A percentile compares a stretch with the other conserved stretches of the same genome.
Conservation (phyloP, 2,888 invertebrate genomes). For the Apodemia hepburni region DNA sequence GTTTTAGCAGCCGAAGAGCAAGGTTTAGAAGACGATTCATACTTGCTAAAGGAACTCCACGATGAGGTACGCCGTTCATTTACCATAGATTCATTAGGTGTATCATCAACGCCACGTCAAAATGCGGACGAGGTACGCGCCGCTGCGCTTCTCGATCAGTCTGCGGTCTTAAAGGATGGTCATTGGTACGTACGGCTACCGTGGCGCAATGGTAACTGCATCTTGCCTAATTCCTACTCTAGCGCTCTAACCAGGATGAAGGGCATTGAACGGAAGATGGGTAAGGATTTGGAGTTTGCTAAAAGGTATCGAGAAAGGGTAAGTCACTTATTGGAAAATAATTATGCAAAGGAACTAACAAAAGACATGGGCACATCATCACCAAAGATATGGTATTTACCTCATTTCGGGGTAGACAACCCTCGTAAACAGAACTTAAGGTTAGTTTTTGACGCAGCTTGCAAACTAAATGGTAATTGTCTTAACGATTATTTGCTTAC, state of each 20-base stretch:
- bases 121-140: neutral
- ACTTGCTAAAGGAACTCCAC: neutral
- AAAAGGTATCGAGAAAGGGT: slow-evolving; percentile 31
- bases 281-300: slow-evolving; percentile 22
- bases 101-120: neutral
- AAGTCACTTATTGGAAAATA: slow-evolving; percentile 32
- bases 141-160: neutral
- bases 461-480: slow-evolving; percentile 22
- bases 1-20: neutral
- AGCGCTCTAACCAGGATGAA: slow-evolving; percentile 29
- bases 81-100: neutral
- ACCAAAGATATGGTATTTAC: slow-evolving; percentile 33
- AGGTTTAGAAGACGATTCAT: neutral
- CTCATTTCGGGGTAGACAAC: slow-evolving; percentile 24
- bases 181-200: slow-evolving; percentile 35
- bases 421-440: slow-evolving; percentile 33
- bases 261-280: slow-evolving; percentile 32
- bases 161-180: neutral
- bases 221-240: slow-evolving; percentile 29
- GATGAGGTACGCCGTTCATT: neutral
- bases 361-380: neutral
- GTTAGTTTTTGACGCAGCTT: slow-evolving; percentile 33
- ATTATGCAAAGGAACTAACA: slow-evolving; percentile 27
- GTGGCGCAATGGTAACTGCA: slow-evolving; percentile 29
- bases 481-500: slow-evolving; percentile 34